Conservation (phyloP, 2,797 vertebrate species). For the Eidolon dupreanum region DNA sequence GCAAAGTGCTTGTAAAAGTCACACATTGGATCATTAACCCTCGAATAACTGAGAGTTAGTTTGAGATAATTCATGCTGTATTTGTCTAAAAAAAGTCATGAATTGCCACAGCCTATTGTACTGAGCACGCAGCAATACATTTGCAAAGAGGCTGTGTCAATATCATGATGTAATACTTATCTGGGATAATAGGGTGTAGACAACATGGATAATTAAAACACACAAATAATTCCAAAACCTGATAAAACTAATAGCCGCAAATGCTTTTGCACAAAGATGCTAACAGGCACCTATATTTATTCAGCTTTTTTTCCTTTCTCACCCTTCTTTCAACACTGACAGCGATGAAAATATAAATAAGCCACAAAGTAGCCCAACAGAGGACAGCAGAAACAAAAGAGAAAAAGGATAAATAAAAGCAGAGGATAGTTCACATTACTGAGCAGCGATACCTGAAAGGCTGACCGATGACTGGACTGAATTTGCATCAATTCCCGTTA, state of each 20-base stretch:
- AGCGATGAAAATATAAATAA: background rate
- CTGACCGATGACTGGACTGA: background rate
- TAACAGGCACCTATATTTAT: slow-evolving; percentile 7
- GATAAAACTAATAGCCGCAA: background rate
- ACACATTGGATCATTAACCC: slow-evolving; percentile 33
- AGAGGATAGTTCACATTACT: background rate
- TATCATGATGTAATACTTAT: background rate
- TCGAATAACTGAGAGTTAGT: slow-evolving; percentile 21
- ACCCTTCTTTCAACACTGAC: background rate
- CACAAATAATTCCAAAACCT: slow-evolving; percentile 43
- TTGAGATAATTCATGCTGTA: slow-evolving; percentile 16
- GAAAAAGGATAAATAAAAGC: background rate
- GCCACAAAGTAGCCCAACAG: background rate
- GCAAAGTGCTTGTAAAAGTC: slow-evolving; percentile 20
- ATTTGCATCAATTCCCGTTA: slow-evolving; percentile 42
- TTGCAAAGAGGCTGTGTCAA: background rate
- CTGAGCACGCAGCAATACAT: background rate
- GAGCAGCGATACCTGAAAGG: background rate
- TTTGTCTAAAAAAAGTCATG: slow-evolving; percentile 29
- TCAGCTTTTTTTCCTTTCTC: background rate
- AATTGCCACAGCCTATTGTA: slow-evolving; percentile 4
- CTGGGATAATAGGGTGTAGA: background rate
- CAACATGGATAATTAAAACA: slow-evolving; percentile 12
- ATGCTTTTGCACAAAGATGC: background rate
- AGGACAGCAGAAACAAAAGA: background rate